phyloP scores from a whole-genome alignment of 2,797 vertebrate species.

The Darevskia nairensis region DNA sequence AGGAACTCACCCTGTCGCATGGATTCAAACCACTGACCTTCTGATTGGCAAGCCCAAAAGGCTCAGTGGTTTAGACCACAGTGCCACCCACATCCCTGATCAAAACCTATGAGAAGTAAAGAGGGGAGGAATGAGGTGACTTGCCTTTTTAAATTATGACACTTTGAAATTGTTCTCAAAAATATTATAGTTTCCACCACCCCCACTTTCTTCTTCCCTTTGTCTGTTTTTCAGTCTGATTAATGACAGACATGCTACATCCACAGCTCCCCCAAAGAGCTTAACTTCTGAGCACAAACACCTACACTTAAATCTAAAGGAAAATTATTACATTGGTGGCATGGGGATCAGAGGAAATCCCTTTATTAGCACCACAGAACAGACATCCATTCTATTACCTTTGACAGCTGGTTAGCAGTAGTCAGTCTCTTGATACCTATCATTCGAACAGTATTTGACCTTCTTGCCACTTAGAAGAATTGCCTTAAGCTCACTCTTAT shows the following conservation, averaged over 20 bases:
- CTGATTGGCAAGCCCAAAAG: too few species aligned
- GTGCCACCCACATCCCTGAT: too few species aligned
- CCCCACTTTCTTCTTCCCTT: slow-evolving; percentile 15
- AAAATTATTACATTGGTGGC: slow-evolving; percentile 34
- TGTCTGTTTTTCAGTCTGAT: slow-evolving; percentile 38
- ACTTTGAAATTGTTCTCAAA: slow-evolving; percentile 11
- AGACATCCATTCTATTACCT: not conserved
- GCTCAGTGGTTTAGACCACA: too few species aligned
- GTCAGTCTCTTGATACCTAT: not conserved
- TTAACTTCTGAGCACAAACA: slow-evolving; percentile 35
- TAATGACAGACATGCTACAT: slow-evolving; percentile 41
- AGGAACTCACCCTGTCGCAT: fast-evolving
- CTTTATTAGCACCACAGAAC: not conserved
- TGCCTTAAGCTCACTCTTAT: not conserved
- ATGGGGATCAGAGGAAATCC: slow-evolving; percentile 36
- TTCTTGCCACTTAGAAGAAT: not conserved
- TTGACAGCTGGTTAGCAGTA: not conserved
- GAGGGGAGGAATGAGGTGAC: not conserved
- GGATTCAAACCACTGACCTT: too few species aligned
- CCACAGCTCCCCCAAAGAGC: slow-evolving; percentile 43
- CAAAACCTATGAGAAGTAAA: not conserved
- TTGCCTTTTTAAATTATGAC: slow-evolving; percentile 24
- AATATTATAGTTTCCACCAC: not conserved
- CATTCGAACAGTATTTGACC: not conserved
- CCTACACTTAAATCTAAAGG: slow-evolving; percentile 36